Base-by-base conservation (phyloP, 2,797 vertebrate species). In the Sparidentex hasta region DNA sequence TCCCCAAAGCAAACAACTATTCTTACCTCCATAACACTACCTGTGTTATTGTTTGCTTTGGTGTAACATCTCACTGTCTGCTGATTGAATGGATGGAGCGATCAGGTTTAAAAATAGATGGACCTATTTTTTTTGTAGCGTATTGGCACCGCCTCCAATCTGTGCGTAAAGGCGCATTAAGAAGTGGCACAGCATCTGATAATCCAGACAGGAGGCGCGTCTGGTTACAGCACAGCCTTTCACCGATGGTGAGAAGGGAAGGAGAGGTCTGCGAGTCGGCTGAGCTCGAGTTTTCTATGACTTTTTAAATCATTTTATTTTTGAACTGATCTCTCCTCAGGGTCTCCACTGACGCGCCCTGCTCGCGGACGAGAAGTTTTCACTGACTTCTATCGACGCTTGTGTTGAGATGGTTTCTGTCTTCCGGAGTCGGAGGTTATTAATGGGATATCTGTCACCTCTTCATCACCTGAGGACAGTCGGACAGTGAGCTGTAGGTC, bases 141-240 rank as follows among this genome's bases (percentile, higher is more conserved):
- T 41, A 1, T 46, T 65, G 87, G 83, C 88, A 23, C 92, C 91
- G 85, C 92, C 92, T 86, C 83, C 82, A 38, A 2, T 9, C 76
- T 4, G 81, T 57, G 92, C 85, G 88, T 89, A 87, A 92, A 88
- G 86, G 71, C 89, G 91, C 88, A 80, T 90, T 92, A 91, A 87
- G 90, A 87, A 73, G 87, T 83, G 88, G 74, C 81, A 14, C 79
- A 73, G 80, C 76, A 12, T 1, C 11, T 65, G 83, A 64, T 92
- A 88, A 91, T 92, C 91, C 88, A 82, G 61, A 83, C 85, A 23
- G 83, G 84, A 81, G 69, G 59, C 3, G 74, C 56, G 7, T 81
- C 25, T n/a, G 21, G 65, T 56, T 27, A 41, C 83, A 59, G 77
- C 80, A 8, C 76, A 65, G 62, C 7, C 14, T 63, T 33, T 63